Percentiles rank a stretch among this genome's conserved stretches.
These are phyloP conservation scores for Tragelaphus imberbis DNA, from an alignment of 2,113 vertebrate genomes.

Conservation along the genomic window DNA sequence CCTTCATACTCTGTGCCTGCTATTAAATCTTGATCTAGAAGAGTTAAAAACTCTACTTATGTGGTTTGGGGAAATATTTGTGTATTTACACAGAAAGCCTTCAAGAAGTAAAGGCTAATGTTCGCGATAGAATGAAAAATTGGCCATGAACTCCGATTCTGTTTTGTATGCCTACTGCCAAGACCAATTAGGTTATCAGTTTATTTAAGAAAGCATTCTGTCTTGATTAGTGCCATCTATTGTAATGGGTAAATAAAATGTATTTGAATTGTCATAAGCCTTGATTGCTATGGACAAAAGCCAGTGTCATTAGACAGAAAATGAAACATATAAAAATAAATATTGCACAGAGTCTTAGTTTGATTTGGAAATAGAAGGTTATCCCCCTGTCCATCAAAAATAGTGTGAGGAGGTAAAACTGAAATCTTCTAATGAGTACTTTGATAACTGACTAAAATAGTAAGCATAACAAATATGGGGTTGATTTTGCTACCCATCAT, in stretches of 20 bases:
- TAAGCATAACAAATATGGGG: neutral
- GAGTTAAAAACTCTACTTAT: neutral
- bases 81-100: neutral
- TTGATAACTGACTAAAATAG: neutral
- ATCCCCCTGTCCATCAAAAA: neutral
- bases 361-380: conserved; percentile 1
- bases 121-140: neutral
- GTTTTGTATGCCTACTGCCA: neutral
- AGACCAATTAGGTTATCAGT: neutral
- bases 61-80: neutral
- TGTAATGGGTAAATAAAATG: conserved; percentile 20
- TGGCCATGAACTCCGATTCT: neutral
- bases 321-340: neutral
- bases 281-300: conserved; percentile 1
- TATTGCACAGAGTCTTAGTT: neutral
- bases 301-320: conserved; percentile 14
- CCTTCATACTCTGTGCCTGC: neutral
- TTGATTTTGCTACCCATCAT: neutral
- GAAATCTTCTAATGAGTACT: neutral
- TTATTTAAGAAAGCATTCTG: conserved; percentile 33
- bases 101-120: conserved; percentile 19
- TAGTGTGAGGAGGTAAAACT: neutral
- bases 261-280: neutral
- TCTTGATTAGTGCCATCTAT: conserved; percentile 19
- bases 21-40: neutral